Percentiles rank a stretch among this genome's conserved stretches.
phyloP scores from a whole-genome alignment of 2,797 vertebrate genomes.

The Notolepis coatsorum region DNA sequence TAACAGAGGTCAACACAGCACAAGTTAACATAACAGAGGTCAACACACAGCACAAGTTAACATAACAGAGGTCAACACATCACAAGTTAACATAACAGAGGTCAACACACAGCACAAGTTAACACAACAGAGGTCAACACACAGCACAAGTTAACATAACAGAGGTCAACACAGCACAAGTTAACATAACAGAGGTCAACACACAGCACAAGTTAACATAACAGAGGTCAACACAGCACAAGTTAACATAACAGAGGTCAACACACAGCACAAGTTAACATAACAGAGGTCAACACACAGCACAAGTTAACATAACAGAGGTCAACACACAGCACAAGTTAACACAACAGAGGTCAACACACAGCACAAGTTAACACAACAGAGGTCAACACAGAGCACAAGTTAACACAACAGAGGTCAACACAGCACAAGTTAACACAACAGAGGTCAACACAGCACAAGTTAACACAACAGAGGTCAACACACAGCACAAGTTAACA shows the following conservation, averaged over 20 bases:
- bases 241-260: slow-evolving; percentile 58
- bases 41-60: slow-evolving; percentile 48
- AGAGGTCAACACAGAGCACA: slow-evolving; percentile 57
- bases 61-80: slow-evolving; percentile 59
- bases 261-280: slow-evolving; percentile 42
- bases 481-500: slow-evolving; percentile 42
- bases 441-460: too few relatives aligned
- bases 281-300: slow-evolving; percentile 59
- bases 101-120: slow-evolving; percentile 80
- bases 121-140: slow-evolving; percentile 65
- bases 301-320: slow-evolving; percentile 41
- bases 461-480: slow-evolving; percentile 75
- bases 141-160: slow-evolving; percentile 37
- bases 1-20: slow-evolving; percentile 58
- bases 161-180: slow-evolving; percentile 59
- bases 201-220: slow-evolving; percentile 36
- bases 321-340: slow-evolving; percentile 56
- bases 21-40: slow-evolving; percentile 56
- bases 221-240: slow-evolving; percentile 58
- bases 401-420: slow-evolving; percentile 55
- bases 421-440: slow-evolving; percentile 43
- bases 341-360: too few relatives aligned
- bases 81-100: too few relatives aligned
- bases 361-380: slow-evolving; percentile 75
- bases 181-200: slow-evolving; percentile 59